Evolutionary conservation across 1,140 invertebrate genomes (phyloP), one percentile per base, ranked within the genome.

Genomic region (Reticulitermes speratus): DNA sequence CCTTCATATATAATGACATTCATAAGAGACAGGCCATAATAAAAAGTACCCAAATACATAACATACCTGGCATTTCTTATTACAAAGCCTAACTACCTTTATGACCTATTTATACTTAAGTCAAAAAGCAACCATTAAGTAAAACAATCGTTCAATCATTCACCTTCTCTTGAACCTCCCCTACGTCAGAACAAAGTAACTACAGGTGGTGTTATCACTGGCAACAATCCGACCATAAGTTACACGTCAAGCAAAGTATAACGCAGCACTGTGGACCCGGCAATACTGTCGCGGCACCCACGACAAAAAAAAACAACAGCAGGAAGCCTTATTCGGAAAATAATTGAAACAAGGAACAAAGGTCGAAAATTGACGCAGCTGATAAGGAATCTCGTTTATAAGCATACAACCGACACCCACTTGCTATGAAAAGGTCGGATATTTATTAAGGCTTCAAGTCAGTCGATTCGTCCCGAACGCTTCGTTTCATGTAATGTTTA

Each of bases 141-240:
- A 75, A 75, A 75, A 75, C 65, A 75, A 75, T 75, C 65, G 16
- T 25, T 75, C 65, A 30, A 75, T 75, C 65, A 75, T 30, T 75
- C 65, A 9, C n/a, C 65, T 75, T 75, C 8, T 6, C n/a, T 75
- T 30, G 65, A 30, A 75, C 65, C 65, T 75, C n/a, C 65, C 65
- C 25, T 75, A 75, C 65, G 65, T 75, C 65, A 75, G 65, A 75
- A 75, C 65, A 75, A 75, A 75, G 65, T 75, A 75, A 75, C 65
- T 75, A 75, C 65, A 25, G 65, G 25, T 9, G 30, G 25, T 30
- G 25, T 75, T 75, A 75, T 75, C 65, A 75, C n/a, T 25, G 65
- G 8, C n/a, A 75, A 8, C 25, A 75, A 75, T 75, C n/a, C 65
- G 65, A 75, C 65, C 65, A 75, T 75, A 75, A 75, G 25, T 75